Base-by-base conservation (phyloP, 2,888 invertebrate species). In the Eudasyphora cyanicolor region DNA sequence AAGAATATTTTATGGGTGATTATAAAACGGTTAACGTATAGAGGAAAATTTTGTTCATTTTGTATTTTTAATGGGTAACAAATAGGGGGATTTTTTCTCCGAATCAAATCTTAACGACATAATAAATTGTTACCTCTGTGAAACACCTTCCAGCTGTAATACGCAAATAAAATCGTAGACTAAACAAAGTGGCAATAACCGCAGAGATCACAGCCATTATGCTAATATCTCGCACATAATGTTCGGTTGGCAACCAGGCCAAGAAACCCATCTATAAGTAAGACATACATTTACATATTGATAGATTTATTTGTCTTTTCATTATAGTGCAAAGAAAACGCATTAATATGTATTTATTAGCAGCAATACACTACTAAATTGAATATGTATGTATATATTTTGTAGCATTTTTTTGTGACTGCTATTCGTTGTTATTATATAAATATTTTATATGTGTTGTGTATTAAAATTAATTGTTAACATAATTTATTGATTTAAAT, bases 111-210 rank as follows among this genome's bases (percentile, higher is more conserved):
- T n/a, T n/a, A n/a, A n/a, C n/a, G n/a, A n/a, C n/a, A 57, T 29
- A 32, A 10, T 29, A 14, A 60, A 57, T 42, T 8, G 77, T 90
- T 90, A 90, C 90, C 90, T 90, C 89, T 38, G 89, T 88, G 85
- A 90, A 90, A 80, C 90, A 90, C 87, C 90, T 87, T 78, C 90
- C 90, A 35, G 90, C 88, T 81, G 90, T 89, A 69, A 90, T 90
- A 82, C 90, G 90, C 75, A 90, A 88, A 89, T 90, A 90, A 87
- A 90, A 90, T 69, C 90, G 90, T 85, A 90, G 86, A 85, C 90
- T 90, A 83, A 89, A 85, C 85, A 90, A 80, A 76, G 90, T 89
- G 87, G 90, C 90, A 76, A 87, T 86, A 75, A 89, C 64, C 79
- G 89, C 89, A 86, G 90, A 88, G 78, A 82, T 60, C 29, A 89